Evolutionary conservation across 2,113 vertebrate species (phyloP).

Genomic region (Tylochromis polylepis): DNA sequence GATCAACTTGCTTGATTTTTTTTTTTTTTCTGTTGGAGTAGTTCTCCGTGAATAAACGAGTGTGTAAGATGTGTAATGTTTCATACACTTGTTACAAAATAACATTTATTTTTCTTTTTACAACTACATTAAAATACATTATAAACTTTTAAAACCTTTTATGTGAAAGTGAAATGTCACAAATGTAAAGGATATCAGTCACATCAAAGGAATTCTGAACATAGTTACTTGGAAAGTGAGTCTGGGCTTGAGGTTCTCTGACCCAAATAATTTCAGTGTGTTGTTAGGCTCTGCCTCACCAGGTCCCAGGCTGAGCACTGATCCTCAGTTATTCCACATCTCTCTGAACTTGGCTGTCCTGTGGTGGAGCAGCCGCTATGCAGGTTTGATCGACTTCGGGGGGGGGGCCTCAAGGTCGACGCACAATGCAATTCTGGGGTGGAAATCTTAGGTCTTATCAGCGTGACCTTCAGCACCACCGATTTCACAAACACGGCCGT

Average conservation of each 20-base stretch:
- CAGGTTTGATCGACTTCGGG: constrained; percentile 67
- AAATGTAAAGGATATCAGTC: not conserved
- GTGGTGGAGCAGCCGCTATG: constrained; percentile 36
- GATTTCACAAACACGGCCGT: constrained; percentile 55
- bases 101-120: not conserved
- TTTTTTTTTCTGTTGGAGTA: too few relatives aligned
- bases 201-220: not conserved
- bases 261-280: constrained; percentile 15
- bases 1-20: not conserved
- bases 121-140: not conserved
- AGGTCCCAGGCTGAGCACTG: constrained; percentile 45
- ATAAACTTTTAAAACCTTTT: not conserved
- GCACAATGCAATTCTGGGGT: constrained; percentile 63
- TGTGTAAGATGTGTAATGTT: not conserved
- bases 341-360: constrained; percentile 51
- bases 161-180: not conserved
- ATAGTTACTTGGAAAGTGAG: constrained; percentile 24
- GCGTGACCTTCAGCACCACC: constrained; percentile 69
- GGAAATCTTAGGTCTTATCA: constrained; percentile 73
- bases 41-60: not conserved
- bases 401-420: constrained; percentile 66
- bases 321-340: constrained; percentile 55
- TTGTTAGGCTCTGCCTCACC: constrained; percentile 19
- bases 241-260: not conserved
- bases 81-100: not conserved